Conservation (phyloP, 2,113 vertebrate genomes). For the Lanius collurio region DNA sequence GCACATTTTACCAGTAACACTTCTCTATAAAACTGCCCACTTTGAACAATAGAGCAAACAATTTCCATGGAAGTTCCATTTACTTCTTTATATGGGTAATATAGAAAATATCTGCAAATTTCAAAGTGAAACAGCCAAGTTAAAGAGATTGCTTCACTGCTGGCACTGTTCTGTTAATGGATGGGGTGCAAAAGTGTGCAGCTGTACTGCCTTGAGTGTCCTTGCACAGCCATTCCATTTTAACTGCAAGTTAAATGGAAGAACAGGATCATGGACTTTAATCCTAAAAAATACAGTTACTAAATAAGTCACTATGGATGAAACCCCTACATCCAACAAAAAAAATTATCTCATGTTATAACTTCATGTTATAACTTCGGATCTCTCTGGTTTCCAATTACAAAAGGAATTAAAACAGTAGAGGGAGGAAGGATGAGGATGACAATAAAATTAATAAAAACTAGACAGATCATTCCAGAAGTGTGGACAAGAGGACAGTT, state of each 20-base stretch:
- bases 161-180: neutral
- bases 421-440: neutral
- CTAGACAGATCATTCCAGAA: neutral
- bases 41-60: neutral
- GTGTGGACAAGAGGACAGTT: neutral
- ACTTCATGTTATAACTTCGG: neutral
- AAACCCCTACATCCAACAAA: neutral
- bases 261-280: neutral
- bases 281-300: neutral
- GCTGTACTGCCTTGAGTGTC: neutral
- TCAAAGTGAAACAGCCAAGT: neutral
- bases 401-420: neutral
- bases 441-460: conserved; percentile 15
- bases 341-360: neutral
- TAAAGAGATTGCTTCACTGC: neutral
- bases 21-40: neutral
- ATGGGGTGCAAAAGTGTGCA: neutral
- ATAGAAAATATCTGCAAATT: neutral
- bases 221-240: neutral
- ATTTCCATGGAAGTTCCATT: neutral
- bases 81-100: neutral
- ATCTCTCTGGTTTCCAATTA: neutral
- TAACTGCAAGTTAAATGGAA: neutral
- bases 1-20: neutral
- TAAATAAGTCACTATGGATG: neutral